These are phyloP conservation scores for Busseola fusca DNA, from an alignment of 2,888 invertebrate genomes.

Conservation along the genomic window DNA sequence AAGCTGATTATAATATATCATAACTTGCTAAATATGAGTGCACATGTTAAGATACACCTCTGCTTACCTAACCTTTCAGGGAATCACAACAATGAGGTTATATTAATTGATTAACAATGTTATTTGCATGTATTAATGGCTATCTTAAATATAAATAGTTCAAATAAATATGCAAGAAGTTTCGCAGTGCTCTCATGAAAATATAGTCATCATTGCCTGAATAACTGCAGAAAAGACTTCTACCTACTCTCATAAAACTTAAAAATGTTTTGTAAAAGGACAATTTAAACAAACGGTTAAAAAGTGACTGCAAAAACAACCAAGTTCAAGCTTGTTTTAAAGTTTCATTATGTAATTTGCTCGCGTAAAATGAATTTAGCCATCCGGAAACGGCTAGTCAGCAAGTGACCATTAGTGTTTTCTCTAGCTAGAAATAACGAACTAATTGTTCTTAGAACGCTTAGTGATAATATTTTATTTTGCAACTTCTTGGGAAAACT, in stretches of 20 bases:
- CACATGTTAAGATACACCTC: not conserved
- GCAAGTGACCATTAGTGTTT: slow-evolving; percentile 56
- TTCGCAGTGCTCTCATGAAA: not conserved
- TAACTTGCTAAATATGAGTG: not conserved
- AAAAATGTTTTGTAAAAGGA: not conserved
- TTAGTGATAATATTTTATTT: slow-evolving; percentile 38
- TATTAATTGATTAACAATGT: not conserved
- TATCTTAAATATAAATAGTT: not conserved
- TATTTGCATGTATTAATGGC: not conserved
- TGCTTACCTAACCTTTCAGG: not conserved
- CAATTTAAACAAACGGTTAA: not conserved
- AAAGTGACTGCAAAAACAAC: slow-evolving; percentile 7
- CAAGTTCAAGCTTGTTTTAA: slow-evolving; percentile 30
- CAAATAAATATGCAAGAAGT: not conserved
- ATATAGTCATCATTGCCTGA: not conserved
- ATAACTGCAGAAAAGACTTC: not conserved
- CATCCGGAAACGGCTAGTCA: slow-evolving; percentile 50
- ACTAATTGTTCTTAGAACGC: slow-evolving; percentile 40
- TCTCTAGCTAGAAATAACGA: slow-evolving; percentile 36
- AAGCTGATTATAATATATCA: no score
- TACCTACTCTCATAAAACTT: not conserved
- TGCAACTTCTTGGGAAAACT: slow-evolving; percentile 30
- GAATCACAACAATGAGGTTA: not conserved
- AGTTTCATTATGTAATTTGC: slow-evolving; percentile 41
- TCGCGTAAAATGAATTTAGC: slow-evolving; percentile 42